These are phyloP conservation scores for Hystrix cristata DNA, from an alignment of 2,113 vertebrate genomes.

Conservation along the genomic window DNA sequence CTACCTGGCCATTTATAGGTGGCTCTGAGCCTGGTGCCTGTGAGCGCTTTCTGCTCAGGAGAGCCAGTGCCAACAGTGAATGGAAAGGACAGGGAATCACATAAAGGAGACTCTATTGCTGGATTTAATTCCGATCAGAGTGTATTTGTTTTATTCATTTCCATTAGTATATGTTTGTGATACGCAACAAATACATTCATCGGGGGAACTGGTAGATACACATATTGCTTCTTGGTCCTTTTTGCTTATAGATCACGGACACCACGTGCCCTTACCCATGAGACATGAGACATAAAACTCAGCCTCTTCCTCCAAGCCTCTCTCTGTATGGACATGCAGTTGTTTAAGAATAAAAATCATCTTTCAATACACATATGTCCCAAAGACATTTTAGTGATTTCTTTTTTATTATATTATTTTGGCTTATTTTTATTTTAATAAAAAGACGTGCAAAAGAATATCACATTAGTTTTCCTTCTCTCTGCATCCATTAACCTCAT, in stretches of 20 bases:
- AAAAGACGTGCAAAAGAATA: constrained; percentile 19
- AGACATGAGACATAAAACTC: background rate
- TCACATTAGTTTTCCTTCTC: background rate
- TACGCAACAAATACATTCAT: background rate
- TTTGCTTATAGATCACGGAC: background rate
- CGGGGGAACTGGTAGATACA: background rate
- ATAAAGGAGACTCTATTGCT: background rate
- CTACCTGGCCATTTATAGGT: background rate
- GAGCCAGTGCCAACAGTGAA: background rate
- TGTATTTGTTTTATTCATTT: background rate
- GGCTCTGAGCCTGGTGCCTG: background rate
- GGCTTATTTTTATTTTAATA: constrained; percentile 55
- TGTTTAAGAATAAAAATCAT: background rate
- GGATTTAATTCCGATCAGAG: background rate
- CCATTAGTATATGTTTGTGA: background rate
- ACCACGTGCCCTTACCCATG: too few species aligned
- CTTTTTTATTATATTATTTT: background rate
- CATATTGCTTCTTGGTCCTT: background rate
- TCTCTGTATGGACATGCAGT: accelerated
- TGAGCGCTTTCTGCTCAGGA: background rate
- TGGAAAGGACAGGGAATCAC: background rate
- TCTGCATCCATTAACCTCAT: background rate
- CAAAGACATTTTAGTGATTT: background rate
- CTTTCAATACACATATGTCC: background rate
- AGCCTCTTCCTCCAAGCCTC: background rate